Conservation (phyloP, 2,888 invertebrate species). For the Hesperia comma region DNA sequence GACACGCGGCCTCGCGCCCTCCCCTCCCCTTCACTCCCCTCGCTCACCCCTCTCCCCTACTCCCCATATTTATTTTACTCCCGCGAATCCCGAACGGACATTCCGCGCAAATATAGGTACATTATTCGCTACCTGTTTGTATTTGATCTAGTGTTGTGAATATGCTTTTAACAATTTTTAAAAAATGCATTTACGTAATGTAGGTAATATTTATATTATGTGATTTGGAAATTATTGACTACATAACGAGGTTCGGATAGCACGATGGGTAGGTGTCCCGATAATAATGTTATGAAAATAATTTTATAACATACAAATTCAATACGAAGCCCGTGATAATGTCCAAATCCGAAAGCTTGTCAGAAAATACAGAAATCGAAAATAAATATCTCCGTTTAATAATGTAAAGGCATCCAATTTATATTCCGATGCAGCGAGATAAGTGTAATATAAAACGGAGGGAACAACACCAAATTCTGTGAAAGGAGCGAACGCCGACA, state of each 20-base stretch:
- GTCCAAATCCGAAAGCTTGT: too few species aligned
- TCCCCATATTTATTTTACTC: constrained; percentile 49
- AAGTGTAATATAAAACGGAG: constrained; percentile 65
- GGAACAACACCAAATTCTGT: constrained; percentile 60
- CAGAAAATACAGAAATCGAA: constrained; percentile 15
- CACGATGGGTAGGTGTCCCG: too few species aligned
- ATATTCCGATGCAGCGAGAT: constrained; percentile 36
- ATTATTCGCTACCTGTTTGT: not conserved
- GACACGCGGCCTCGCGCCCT: constrained; percentile 51
- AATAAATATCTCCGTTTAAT: constrained; percentile 14
- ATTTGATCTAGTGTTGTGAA: not conserved
- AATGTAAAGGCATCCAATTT: constrained; percentile 34
- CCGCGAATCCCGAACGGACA: constrained; percentile 42
- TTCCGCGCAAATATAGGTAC: constrained; percentile 22
- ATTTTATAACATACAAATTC: too few species aligned
- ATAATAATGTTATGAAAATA: too few species aligned
- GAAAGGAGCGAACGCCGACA: constrained; percentile 71
- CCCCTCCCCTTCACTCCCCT: constrained; percentile 39
- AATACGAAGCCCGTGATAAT: too few species aligned
- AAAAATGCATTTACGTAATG: not conserved
- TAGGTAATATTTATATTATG: too few species aligned
- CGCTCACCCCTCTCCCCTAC: constrained; percentile 38
- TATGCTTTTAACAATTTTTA: not conserved
- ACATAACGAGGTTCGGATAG: too few species aligned
- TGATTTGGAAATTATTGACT: too few species aligned